Evolutionary conservation across 2,797 vertebrate species (phyloP).

Genomic region (Lepus oiostolus): DNA sequence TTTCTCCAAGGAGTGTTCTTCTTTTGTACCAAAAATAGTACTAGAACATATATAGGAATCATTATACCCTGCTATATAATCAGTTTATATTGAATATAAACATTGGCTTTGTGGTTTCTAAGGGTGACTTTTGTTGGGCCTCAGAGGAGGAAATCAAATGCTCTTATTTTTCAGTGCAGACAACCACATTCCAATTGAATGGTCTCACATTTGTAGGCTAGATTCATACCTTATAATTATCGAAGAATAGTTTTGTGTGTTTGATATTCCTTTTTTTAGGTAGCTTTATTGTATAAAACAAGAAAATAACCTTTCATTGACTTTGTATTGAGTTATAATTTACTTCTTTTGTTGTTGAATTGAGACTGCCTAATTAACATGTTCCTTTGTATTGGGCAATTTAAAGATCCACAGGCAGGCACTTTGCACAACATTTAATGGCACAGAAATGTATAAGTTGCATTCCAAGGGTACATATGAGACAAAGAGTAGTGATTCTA

Average conservation of each 20-base stretch:
- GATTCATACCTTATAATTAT: constrained; percentile 45
- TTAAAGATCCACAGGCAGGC: constrained; percentile 49
- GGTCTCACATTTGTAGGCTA: not conserved
- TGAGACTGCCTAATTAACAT: constrained; percentile 37
- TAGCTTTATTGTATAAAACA: constrained; percentile 37
- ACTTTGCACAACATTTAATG: constrained; percentile 41
- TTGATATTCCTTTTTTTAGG: constrained; percentile 38
- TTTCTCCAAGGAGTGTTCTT: constrained; percentile 58
- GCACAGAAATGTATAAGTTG: not conserved
- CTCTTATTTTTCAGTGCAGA: constrained; percentile 17
- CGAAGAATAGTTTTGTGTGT: constrained; percentile 30
- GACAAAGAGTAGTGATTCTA: not conserved
- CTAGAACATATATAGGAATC: constrained; percentile 65
- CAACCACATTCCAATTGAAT: not conserved
- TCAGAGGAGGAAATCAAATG: constrained; percentile 46
- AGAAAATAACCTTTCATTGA: constrained; percentile 27
- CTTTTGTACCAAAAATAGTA: constrained; percentile 76
- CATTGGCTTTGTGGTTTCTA: constrained; percentile 61
- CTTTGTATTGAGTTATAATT: constrained; percentile 46
- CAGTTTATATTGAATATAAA: constrained; percentile 71
- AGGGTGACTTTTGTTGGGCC: not conserved
- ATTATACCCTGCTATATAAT: constrained; percentile 74
- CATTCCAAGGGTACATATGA: constrained; percentile 12
- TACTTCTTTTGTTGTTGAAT: constrained; percentile 64
- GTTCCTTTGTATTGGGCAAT: constrained; percentile 48